phyloP scores from a whole-genome alignment of 2,888 invertebrate species.

The Drosophila flavopinicola region DNA sequence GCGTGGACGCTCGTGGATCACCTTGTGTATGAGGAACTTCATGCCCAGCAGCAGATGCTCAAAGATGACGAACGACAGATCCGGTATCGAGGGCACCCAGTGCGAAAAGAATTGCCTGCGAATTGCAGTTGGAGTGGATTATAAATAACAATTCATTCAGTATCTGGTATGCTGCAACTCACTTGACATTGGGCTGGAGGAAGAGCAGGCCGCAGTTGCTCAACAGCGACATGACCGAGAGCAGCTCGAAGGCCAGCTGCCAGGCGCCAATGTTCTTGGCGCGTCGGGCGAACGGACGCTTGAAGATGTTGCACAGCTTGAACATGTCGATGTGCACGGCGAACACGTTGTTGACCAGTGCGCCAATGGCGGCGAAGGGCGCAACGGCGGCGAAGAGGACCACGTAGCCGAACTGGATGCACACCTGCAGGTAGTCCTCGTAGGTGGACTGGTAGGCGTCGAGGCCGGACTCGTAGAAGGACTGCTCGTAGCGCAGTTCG shows the following conservation, averaged over 20 bases:
- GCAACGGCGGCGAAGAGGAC: slow-evolving; percentile 91
- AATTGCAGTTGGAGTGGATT: neutral
- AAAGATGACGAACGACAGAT: slow-evolving; percentile 87
- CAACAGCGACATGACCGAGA: slow-evolving; percentile 88
- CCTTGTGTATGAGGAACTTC: slow-evolving; percentile 88
- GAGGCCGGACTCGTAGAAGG: slow-evolving; percentile 86
- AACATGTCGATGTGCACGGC: slow-evolving; percentile 91
- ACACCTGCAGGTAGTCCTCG: slow-evolving; percentile 91
- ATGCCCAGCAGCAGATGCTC: slow-evolving; percentile 89
- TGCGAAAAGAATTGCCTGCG: slow-evolving; percentile 80
- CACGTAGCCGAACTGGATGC: slow-evolving; percentile 87
- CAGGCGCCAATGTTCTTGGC: slow-evolving; percentile 91
- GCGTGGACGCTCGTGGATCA: slow-evolving; percentile 89
- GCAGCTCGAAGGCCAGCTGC: slow-evolving; percentile 86
- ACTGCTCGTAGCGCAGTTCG: slow-evolving; percentile 87
- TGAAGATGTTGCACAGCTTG: slow-evolving; percentile 88
- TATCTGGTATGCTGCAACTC: slow-evolving; percentile 22
- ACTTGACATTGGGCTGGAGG: slow-evolving; percentile 88
- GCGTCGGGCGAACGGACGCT: slow-evolving; percentile 88
- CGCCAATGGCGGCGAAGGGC: slow-evolving; percentile 90
- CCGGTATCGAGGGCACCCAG: slow-evolving; percentile 79
- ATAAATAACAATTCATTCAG: no score
- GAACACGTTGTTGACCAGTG: slow-evolving; percentile 89
- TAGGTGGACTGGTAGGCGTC: slow-evolving; percentile 91
- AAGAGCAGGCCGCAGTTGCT: slow-evolving; percentile 91